Base-by-base conservation (phyloP, 2,797 vertebrate genomes). In the Gambusia yucatana region DNA sequence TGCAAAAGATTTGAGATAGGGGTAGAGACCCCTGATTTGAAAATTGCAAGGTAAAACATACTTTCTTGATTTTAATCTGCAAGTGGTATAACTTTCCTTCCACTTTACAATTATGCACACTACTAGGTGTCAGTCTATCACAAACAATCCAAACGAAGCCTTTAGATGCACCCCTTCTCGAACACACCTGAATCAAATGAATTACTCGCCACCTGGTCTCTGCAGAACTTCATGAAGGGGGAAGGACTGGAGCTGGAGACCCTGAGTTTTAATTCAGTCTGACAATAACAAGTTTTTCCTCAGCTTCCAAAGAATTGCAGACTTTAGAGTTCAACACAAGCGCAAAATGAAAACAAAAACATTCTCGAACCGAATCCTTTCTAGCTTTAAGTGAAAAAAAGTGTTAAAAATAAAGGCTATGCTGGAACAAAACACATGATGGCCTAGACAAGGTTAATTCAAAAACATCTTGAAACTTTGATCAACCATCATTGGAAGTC, bases 271-370 rank as follows among this genome's bases (percentile, higher is more conserved):
- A 9, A 52, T 63, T 63, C 28, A 39, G 61, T 65, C 61, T 22
- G 61, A 65, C 61, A 36, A 20, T 16, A 36, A 61, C 3, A 30
- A 8, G 59, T 43, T 41, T 41, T 43, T 83, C 79, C 88, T 91
- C 89, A 86, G 90, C 91, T 90, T 92, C 84, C 80, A 69, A 70
- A 72, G 73, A 84, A 14, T 3, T 2, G 22, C 28, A 81, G 76
- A 83, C 75, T 78, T 73, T 20, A 3, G 79, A 87, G 79, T 78
- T 73, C 61, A 41, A 39, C 73, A 82, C 77, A 63, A 55, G 70
- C 57, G 57, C 78, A 82, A 72, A 59, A 25, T 52, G 50, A 25
- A 25, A 52, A 25, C 20, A 8, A 50, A 8, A 8, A 50, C 50
- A 22, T 52, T 52, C 50, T 52, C 50, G 7, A 25, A 22, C 20